Percentiles rank a stretch among this genome's conserved stretches.
These are phyloP conservation scores for Entomyzon cyanotis DNA, from an alignment of 2,113 vertebrate genomes.

Conservation along the genomic window DNA sequence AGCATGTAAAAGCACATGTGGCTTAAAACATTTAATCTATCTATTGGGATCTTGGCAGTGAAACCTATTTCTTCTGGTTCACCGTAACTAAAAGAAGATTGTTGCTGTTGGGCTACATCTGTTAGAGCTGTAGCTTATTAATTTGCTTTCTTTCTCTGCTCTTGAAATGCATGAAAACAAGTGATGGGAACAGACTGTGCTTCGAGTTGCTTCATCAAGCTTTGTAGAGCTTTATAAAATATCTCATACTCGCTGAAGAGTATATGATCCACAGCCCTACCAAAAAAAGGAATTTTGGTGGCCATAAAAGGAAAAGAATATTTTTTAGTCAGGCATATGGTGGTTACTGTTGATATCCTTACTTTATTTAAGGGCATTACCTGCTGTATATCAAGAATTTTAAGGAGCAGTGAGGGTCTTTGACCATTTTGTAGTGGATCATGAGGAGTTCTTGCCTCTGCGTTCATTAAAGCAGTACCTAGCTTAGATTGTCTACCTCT, in stretches of 20 bases:
- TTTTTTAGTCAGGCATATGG: neutral
- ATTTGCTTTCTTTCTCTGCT: neutral
- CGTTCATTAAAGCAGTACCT: neutral
- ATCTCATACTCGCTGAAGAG: neutral
- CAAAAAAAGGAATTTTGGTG: neutral
- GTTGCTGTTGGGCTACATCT: neutral
- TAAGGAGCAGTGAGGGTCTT: neutral
- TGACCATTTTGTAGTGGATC: neutral
- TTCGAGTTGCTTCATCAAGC: neutral
- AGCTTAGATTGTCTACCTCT: neutral
- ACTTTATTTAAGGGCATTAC: neutral
- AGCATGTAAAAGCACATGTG: neutral
- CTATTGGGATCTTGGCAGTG: accelerated
- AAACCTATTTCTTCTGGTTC: neutral
- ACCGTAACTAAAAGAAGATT: neutral
- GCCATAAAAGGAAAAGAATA: neutral
- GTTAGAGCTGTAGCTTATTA: neutral
- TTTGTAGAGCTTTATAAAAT: neutral
- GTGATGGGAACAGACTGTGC: neutral
- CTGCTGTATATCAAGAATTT: neutral
- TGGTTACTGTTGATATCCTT: neutral
- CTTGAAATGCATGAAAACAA: neutral
- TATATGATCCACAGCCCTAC: neutral
- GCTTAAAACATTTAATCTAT: neutral
- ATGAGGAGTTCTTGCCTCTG: neutral